A percentile compares a stretch with the other conserved stretches of the same genome.
Evolutionary conservation across 2,113 vertebrate genomes (phyloP).

Genomic region (Pristiophorus japonicus): DNA sequence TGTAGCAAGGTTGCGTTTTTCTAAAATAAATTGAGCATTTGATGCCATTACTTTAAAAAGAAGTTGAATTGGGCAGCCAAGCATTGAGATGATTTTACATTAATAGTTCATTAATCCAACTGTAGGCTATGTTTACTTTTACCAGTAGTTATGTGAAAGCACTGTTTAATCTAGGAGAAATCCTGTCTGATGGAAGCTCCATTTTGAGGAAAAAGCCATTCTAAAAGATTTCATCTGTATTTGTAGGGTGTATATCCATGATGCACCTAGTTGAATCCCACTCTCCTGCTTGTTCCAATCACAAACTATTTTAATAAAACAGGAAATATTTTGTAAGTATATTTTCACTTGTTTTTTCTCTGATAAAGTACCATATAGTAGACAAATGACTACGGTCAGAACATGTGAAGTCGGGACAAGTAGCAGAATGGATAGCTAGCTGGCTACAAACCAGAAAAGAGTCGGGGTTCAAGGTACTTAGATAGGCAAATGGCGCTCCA

Average conservation of each 20-base stretch:
- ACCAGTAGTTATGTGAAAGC: neutral
- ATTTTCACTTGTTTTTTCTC: neutral
- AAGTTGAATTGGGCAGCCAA: no score
- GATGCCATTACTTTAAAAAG: no score
- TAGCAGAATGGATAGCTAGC: no score
- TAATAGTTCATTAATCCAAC: neutral
- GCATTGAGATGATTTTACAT: neutral
- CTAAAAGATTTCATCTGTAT: neutral
- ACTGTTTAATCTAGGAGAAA: slow-evolving; percentile 49
- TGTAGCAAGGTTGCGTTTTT: no score
- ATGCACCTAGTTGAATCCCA: neutral
- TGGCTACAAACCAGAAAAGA: no score
- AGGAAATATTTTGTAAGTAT: neutral
- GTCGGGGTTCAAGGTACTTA: no score
- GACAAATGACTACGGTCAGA: no score
- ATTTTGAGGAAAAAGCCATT: neutral
- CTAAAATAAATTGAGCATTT: no score
- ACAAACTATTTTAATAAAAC: neutral
- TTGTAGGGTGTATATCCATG: no score
- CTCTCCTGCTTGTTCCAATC: neutral
- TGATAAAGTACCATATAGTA: no score
- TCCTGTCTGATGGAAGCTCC: slow-evolving; percentile 24
- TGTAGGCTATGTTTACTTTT: neutral
- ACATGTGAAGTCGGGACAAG: no score
- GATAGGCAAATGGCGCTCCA: no score